phyloP scores from a whole-genome alignment of 2,888 invertebrate species.

The Troilus luridus region DNA sequence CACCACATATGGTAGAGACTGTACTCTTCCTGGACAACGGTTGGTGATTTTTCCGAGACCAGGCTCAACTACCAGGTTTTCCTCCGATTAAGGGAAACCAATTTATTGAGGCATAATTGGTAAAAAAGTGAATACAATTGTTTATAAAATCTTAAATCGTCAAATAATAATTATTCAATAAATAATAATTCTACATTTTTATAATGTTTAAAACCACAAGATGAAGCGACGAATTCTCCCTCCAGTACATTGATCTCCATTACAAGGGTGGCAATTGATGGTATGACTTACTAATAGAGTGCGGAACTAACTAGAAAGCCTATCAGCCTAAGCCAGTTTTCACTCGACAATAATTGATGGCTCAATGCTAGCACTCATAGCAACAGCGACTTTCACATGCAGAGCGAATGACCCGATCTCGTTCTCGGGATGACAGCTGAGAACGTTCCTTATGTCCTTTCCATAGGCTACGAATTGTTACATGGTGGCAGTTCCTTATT shows the following conservation, averaged over 20 bases:
- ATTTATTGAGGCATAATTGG: no score
- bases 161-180: no score
- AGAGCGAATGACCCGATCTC: neutral
- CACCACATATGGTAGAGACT: no score
- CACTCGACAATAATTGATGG: conserved; percentile 23
- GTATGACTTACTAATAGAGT: neutral
- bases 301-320: conserved; percentile 12
- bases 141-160: no score
- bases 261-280: neutral
- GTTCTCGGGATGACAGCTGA: neutral
- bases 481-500: neutral
- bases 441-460: neutral
- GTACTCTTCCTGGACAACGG: no score
- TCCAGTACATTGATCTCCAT: neutral
- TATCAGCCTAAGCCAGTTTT: neutral
- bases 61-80: no score
- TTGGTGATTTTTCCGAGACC: no score
- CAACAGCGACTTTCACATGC: conserved; percentile 17
- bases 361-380: conserved; percentile 7
- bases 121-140: no score
- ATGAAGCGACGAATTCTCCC: no score
- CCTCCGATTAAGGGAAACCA: no score
- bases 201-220: no score
- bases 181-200: no score
- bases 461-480: neutral